phyloP scores from a whole-genome alignment of 1,140 invertebrate species.

The Aporrectodea caliginosa region DNA sequence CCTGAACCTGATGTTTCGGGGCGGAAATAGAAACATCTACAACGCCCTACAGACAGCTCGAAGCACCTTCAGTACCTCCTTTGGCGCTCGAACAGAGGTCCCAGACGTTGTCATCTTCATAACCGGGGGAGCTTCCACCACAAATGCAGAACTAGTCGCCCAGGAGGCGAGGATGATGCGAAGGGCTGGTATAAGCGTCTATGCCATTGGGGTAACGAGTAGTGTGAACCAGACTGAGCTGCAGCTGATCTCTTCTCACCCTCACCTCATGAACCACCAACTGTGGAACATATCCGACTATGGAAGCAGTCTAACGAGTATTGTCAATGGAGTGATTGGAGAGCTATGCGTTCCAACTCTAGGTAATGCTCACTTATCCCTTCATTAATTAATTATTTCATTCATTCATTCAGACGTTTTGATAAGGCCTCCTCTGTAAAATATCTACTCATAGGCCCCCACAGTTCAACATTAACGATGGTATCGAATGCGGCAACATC shows the following conservation, averaged over 20 bases:
- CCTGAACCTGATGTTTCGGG: neutral
- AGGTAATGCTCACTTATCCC: neutral
- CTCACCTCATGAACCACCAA: neutral
- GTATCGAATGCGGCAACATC: neutral
- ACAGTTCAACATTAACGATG: neutral
- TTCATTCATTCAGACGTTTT: neutral
- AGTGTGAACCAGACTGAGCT: neutral
- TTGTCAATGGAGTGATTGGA: neutral
- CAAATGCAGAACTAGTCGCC: neutral
- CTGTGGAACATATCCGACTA: neutral
- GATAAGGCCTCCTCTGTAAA: neutral
- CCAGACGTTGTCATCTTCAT: slow-evolving; percentile 38
- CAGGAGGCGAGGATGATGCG: neutral
- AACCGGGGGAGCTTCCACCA: slow-evolving; percentile 18
- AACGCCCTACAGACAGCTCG: slow-evolving; percentile 3
- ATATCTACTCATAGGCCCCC: neutral
- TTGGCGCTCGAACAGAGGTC: slow-evolving; percentile 29
- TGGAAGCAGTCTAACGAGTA: neutral
- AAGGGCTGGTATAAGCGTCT: neutral
- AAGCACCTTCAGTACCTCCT: slow-evolving; percentile 1
- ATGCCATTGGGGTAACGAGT: neutral
- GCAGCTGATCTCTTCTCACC: neutral
- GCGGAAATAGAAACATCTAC: neutral
- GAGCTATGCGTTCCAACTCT: neutral
- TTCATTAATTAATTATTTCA: too few relatives aligned